phyloP scores from a whole-genome alignment of 2,797 vertebrate genomes.

The Sebastes vulpes region DNA sequence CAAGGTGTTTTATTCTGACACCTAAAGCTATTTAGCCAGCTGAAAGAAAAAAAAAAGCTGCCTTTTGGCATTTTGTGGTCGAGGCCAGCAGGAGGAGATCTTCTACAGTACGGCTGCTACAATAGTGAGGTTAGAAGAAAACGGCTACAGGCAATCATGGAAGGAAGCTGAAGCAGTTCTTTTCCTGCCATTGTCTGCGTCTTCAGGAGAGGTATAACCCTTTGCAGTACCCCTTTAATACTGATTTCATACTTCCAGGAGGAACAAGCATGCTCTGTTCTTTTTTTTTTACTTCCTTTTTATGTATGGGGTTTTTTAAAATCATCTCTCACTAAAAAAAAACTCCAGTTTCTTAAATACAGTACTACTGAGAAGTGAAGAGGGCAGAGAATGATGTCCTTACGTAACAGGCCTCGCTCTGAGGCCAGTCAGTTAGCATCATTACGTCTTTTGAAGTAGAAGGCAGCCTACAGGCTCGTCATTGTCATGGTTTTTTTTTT shows the following conservation, averaged over 20 bases:
- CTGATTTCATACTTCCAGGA: slow-evolving; percentile 35
- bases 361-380: slow-evolving; percentile 58
- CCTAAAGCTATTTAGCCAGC: slow-evolving; percentile 75
- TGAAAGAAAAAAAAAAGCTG: slow-evolving; percentile 69
- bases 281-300: slow-evolving; percentile 22
- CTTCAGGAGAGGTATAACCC: slow-evolving; percentile 61
- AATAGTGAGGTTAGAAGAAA: slow-evolving; percentile 78
- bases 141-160: slow-evolving; percentile 71
- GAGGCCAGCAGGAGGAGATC: slow-evolving; percentile 74
- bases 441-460: slow-evolving; percentile 60
- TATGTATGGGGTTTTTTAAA: background rate
- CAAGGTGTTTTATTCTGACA: slow-evolving; percentile 59
- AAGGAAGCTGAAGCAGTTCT: slow-evolving; percentile 59
- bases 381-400: slow-evolving; percentile 49
- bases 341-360: slow-evolving; percentile 46
- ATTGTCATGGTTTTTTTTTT: slow-evolving; percentile 15
- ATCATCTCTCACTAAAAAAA: slow-evolving; percentile 37
- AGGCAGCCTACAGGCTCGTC: slow-evolving; percentile 45
- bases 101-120: slow-evolving; percentile 84
- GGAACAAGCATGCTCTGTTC: slow-evolving; percentile 50
- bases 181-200: slow-evolving; percentile 68
- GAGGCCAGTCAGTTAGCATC: slow-evolving; percentile 51
- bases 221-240: slow-evolving; percentile 23
- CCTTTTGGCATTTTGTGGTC: slow-evolving; percentile 65
- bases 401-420: slow-evolving; percentile 39